phyloP scores from a whole-genome alignment of 2,797 vertebrate species.

The Prunella strophiata region DNA sequence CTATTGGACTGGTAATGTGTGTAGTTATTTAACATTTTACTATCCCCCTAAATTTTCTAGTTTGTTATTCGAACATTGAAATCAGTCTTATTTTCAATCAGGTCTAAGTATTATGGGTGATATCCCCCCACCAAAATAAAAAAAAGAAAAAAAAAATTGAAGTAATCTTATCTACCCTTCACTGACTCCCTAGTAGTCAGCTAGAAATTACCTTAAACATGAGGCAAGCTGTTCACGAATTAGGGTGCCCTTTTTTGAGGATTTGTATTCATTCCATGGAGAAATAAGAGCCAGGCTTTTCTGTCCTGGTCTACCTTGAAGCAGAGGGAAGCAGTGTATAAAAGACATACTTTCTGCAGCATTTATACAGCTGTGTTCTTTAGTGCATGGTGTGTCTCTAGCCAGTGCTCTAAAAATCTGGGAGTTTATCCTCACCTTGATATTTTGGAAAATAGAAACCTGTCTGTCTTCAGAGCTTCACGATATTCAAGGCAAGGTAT shows the following conservation, averaged over 20 bases:
- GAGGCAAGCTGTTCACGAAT: neutral
- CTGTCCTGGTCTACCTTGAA: neutral
- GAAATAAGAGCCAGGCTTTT: neutral
- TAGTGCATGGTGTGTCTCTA: neutral
- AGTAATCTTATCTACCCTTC: neutral
- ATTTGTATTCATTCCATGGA: neutral
- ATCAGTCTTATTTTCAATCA: neutral
- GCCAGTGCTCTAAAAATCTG: neutral
- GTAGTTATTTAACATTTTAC: neutral
- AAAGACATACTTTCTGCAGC: neutral
- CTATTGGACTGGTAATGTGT: neutral
- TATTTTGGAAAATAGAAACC: neutral
- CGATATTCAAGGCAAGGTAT: neutral
- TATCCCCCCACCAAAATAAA: fast-evolving
- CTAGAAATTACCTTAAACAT: neutral
- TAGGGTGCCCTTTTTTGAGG: neutral
- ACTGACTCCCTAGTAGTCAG: neutral
- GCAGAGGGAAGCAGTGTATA: neutral
- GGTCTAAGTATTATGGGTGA: neutral
- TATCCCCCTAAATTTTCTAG: neutral
- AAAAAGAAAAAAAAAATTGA: neutral
- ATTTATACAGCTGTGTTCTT: neutral
- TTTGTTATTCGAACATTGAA: neutral
- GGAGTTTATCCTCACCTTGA: neutral
- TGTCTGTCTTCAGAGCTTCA: neutral